phyloP scores from a whole-genome alignment of 2,113 vertebrate genomes.

The Rissa tridactyla region DNA sequence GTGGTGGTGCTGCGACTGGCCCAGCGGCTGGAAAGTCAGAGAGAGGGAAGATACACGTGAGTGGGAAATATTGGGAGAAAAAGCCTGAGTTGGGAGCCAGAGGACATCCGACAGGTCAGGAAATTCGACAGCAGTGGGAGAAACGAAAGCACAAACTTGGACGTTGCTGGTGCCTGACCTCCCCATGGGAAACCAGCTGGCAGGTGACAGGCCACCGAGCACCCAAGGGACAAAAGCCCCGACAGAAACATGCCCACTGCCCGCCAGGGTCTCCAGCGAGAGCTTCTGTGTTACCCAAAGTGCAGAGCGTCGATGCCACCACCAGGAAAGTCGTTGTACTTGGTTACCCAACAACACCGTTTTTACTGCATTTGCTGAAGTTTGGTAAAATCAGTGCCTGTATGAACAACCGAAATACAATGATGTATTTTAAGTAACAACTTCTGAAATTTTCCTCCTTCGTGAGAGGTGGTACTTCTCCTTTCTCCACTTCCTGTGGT shows the following conservation, averaged over 20 bases:
- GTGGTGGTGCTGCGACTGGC: conserved; percentile 83
- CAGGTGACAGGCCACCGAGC: background rate
- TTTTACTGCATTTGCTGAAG: background rate
- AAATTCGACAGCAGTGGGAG: background rate
- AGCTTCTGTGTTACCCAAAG: background rate
- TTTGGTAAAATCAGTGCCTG: background rate
- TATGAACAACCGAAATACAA: background rate
- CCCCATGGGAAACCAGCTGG: fast-evolving
- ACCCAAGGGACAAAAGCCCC: background rate
- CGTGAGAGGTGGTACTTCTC: background rate
- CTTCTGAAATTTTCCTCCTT: background rate
- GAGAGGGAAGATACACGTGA: background rate
- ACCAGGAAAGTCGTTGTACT: background rate
- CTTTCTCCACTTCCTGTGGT: background rate
- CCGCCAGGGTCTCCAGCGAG: background rate
- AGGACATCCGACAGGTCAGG: background rate
- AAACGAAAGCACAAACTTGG: background rate
- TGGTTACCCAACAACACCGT: background rate
- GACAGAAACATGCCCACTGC: background rate
- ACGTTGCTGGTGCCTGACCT: background rate
- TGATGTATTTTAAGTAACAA: background rate
- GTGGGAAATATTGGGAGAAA: background rate
- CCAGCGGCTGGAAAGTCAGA: conserved; percentile 78
- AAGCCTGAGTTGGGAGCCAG: background rate
- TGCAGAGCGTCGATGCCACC: background rate